These are phyloP conservation scores for Cacoxenus indagator DNA, from an alignment of 2,888 invertebrate species.

Conservation along the genomic window DNA sequence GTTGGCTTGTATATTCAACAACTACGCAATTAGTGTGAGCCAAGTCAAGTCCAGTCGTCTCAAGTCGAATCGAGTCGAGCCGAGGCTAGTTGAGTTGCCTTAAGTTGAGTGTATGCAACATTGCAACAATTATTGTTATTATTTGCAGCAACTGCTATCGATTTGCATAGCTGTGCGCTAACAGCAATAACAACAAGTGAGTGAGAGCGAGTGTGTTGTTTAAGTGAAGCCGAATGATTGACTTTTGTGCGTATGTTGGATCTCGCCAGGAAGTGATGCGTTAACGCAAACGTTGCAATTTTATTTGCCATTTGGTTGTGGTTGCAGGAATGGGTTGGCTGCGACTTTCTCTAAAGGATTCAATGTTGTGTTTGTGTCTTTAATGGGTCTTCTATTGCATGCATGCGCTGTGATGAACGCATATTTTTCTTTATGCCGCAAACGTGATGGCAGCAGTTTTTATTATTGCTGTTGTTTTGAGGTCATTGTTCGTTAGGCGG, in stretches of 20 bases:
- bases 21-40: slow-evolving; percentile 17
- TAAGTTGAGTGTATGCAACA: neutral
- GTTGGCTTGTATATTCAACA: neutral
- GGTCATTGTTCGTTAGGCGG: neutral
- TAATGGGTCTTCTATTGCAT: too few species aligned
- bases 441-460: neutral
- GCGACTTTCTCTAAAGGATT: too few species aligned
- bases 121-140: slow-evolving; percentile 19
- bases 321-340: neutral
- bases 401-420: too few species aligned
- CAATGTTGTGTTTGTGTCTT: too few species aligned
- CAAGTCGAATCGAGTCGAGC: neutral
- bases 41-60: neutral
- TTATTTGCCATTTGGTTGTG: neutral
- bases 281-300: neutral
- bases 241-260: slow-evolving; percentile 15
- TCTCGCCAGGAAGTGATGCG: neutral
- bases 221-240: slow-evolving; percentile 3
- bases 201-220: slow-evolving; percentile 40
- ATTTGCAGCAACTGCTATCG: too few species aligned
- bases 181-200: slow-evolving; percentile 26
- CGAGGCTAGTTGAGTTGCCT: neutral
- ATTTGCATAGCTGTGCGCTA: neutral
- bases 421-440: neutral
- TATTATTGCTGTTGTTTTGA: neutral